Percentiles rank a stretch among this genome's conserved stretches.
phyloP scores from a whole-genome alignment of 2,888 invertebrate species.

The Amorpha juglandis region DNA sequence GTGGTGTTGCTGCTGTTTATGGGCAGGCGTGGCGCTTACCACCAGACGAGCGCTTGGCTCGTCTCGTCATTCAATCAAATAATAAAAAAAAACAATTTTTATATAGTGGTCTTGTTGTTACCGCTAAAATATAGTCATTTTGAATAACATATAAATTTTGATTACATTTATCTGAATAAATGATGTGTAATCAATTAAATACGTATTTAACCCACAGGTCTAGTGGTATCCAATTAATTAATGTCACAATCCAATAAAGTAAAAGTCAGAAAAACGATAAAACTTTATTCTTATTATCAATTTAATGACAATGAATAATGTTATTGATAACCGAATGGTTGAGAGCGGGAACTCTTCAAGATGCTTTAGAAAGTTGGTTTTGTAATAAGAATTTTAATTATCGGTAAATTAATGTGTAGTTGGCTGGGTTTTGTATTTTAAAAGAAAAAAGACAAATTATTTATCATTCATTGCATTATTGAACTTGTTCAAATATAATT shows the following conservation, averaged over 20 bases:
- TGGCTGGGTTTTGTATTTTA: neutral
- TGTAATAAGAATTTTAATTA: constrained; percentile 14
- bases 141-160: neutral
- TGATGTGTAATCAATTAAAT: neutral
- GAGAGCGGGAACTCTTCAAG: neutral
- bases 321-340: constrained; percentile 32
- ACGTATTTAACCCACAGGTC: neutral
- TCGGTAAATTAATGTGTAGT: neutral
- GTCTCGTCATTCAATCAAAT: no score
- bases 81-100: no score
- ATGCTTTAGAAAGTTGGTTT: constrained; percentile 3
- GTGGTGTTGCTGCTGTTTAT: no score
- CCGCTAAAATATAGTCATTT: no score
- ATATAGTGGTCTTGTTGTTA: no score
- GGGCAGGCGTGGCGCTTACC: no score
- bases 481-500: no score
- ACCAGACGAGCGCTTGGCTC: no score
- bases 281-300: constrained; percentile 12
- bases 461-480: no score
- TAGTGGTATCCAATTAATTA: neutral
- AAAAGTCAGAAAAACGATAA: constrained; percentile 2
- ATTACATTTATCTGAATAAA: neutral
- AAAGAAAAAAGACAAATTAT: neutral
- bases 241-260: neutral
- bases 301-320: constrained; percentile 28